Base-by-base conservation (phyloP, 1,140 invertebrate genomes). In the Ooceraea biroi region DNA sequence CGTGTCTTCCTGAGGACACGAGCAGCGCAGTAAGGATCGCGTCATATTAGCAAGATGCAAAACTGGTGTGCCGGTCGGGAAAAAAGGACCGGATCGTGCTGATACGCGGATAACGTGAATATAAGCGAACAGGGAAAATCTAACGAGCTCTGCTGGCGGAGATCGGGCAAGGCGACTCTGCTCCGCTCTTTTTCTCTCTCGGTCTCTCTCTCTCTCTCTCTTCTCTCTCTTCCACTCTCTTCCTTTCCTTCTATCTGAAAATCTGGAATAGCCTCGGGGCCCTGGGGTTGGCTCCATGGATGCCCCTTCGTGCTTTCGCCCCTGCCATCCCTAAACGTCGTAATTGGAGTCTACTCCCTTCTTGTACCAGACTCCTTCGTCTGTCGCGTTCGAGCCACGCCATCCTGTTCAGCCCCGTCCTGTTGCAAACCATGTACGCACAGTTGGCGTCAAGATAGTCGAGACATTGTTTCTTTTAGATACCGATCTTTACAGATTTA, bases 341-440 rank as follows among this genome's bases (percentile, higher is more conserved):
- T 93, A 93, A 93, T 93, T 93, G 91, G 91, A 92, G 90, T 85
- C 88, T 85, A 88, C 89, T 90, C 84, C 84, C 78, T 88, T 86
- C 83, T 83, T 85, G 80, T 69, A 83, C 72, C 78, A 46, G 55
- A 52, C 36, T 73, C 25, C n/a, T 68, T 63, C 76, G 76, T 71
- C 50, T 68, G 63, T 63, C 73, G 58, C 27, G 57, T 30, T 22
- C 41, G 27, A 76, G 12, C 10, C 48, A 17, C 48, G 74, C 19
- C 19, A 80, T 57, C 36, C 73, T 8, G 12, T 22, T 36, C 22
- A 19, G 12, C 22, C 46, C 50, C 14, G 19, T 76, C 30, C 12
- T 30, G 17, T 22, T 76, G 27, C 73, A 41, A 30, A 11, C 7
- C 55, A 30, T 27, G 11, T n/a, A 19, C 25, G 58, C 63, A 48